phyloP scores from a whole-genome alignment of 1,140 invertebrate genomes.

The Leptopilina clavipes region DNA sequence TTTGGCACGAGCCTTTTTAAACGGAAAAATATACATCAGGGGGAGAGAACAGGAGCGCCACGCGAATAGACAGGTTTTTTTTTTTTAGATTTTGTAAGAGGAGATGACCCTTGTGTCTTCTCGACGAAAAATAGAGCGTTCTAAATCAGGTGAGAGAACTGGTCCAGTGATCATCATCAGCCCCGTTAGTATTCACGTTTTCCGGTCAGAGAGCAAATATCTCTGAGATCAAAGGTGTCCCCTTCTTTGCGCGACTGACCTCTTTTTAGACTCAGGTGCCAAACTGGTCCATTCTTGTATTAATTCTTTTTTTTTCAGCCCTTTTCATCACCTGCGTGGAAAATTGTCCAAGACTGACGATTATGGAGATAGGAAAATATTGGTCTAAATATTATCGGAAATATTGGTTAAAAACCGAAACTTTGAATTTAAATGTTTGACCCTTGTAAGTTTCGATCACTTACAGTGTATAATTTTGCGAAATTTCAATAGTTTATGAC shows the following conservation, averaged over 20 bases:
- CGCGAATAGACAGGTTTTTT: slow-evolving; percentile 68
- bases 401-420: too few species aligned
- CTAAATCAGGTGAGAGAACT: slow-evolving; percentile 72
- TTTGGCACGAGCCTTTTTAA: slow-evolving; percentile 49
- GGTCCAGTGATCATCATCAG: slow-evolving; percentile 62
- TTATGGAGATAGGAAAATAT: too few species aligned
- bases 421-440: too few species aligned
- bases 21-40: slow-evolving; percentile 42
- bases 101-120: slow-evolving; percentile 50
- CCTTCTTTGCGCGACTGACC: slow-evolving; percentile 25
- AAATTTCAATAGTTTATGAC: too few species aligned
- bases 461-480: too few species aligned
- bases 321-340: slow-evolving; percentile 39
- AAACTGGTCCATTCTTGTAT: slow-evolving; percentile 7
- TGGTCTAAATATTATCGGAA: too few species aligned
- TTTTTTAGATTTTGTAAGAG: slow-evolving; percentile 37
- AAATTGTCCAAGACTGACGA: too few species aligned
- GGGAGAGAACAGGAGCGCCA: slow-evolving; percentile 61
- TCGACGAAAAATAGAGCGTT: slow-evolving; percentile 61
- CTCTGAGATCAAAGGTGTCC: slow-evolving; percentile 38
- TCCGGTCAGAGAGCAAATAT: slow-evolving; percentile 25
- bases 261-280: not conserved
- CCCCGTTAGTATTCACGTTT: slow-evolving; percentile 34
- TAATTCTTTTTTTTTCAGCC: not conserved
- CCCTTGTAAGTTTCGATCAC: too few species aligned